Percentiles rank a stretch among this genome's conserved stretches.
Evolutionary conservation across 1,140 invertebrate genomes (phyloP).

Genomic region (Drosophila santomea): DNA sequence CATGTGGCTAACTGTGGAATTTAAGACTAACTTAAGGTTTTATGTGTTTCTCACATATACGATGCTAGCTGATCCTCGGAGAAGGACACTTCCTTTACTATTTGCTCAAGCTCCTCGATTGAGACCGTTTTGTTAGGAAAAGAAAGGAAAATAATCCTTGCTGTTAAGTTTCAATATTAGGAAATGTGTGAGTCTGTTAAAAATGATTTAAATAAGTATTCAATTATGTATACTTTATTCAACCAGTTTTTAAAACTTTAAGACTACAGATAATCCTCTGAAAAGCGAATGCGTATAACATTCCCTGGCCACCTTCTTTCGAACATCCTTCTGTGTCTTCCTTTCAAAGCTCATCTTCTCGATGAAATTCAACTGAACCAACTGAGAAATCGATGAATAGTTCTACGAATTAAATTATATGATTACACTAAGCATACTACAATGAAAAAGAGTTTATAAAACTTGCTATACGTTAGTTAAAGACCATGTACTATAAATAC

Average conservation of each 20-base stretch:
- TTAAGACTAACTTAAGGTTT: slow-evolving; percentile 42
- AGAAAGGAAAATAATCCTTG: too few species aligned
- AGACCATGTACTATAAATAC: slow-evolving; percentile 67
- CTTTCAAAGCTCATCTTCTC: neutral
- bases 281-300: neutral
- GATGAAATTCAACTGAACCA: slow-evolving; percentile 39
- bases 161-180: too few species aligned
- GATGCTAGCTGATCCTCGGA: too few species aligned
- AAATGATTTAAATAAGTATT: too few species aligned
- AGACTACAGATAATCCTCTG: neutral
- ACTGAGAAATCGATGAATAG: slow-evolving; percentile 34
- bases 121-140: too few species aligned
- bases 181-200: too few species aligned
- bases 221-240: too few species aligned
- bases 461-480: slow-evolving; percentile 63
- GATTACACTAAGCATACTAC: slow-evolving; percentile 45
- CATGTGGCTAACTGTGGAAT: slow-evolving; percentile 42
- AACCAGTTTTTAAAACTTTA: neutral
- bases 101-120: too few species aligned
- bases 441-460: slow-evolving; percentile 69
- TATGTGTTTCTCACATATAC: slow-evolving; percentile 21
- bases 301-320: neutral
- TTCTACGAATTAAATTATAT: slow-evolving; percentile 18
- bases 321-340: slow-evolving; percentile 3
- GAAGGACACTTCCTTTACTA: neutral